These are phyloP conservation scores for Geococcyx californianus DNA, from an alignment of 2,113 vertebrate genomes.

Conservation along the genomic window DNA sequence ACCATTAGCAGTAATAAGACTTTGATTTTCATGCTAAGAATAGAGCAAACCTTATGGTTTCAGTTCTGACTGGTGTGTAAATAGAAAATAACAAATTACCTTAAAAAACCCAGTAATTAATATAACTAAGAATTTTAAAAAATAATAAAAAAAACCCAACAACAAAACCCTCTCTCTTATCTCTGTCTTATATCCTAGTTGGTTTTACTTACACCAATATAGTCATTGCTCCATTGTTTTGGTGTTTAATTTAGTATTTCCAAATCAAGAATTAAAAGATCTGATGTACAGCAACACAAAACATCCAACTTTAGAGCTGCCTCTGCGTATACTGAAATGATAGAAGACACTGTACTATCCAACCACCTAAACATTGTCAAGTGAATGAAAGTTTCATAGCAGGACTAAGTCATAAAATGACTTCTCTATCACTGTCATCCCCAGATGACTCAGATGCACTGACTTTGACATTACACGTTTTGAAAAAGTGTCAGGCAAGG, in stretches of 20 bases:
- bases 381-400: background rate
- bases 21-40: background rate
- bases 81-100: background rate
- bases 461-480: background rate
- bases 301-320: background rate
- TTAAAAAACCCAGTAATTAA: background rate
- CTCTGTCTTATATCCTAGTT: background rate
- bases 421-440: background rate
- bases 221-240: background rate
- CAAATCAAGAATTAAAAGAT: background rate
- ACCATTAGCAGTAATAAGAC: background rate
- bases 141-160: background rate
- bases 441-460: background rate
- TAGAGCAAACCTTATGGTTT: background rate
- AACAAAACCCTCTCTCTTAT: background rate
- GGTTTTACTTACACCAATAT: background rate
- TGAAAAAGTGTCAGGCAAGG: background rate
- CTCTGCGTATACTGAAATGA: background rate
- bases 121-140: background rate
- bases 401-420: background rate
- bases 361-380: background rate
- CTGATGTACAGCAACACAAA: background rate
- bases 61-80: background rate
- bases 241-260: background rate
- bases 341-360: background rate